These are phyloP conservation scores for Mythimna loreyi DNA, from an alignment of 2,888 invertebrate species.

Conservation along the genomic window DNA sequence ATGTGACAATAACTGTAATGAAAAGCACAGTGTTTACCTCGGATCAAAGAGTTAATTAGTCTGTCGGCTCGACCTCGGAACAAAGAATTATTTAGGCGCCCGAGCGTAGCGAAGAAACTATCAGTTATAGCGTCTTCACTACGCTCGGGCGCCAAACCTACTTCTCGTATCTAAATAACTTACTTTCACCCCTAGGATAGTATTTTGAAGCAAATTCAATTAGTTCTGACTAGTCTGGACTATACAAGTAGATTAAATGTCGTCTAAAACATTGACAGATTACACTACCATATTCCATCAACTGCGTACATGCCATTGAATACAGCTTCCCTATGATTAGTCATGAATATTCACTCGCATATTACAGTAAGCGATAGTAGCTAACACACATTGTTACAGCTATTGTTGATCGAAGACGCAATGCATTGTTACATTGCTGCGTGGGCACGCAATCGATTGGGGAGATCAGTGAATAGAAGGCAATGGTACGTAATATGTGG, in stretches of 20 bases:
- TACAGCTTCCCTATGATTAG: slow-evolving; percentile 33
- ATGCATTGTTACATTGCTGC: slow-evolving; percentile 36
- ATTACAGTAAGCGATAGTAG: slow-evolving; percentile 47
- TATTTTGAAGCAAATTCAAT: no score
- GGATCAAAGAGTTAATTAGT: no score
- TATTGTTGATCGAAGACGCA: slow-evolving; percentile 47
- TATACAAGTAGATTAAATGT: not conserved
- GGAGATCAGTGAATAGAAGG: slow-evolving; percentile 27
- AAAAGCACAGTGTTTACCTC: no score
- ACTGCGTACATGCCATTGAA: slow-evolving; percentile 51
- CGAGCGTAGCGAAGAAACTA: no score
- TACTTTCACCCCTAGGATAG: no score
- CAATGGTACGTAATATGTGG: slow-evolving; percentile 20
- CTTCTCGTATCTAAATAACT: no score
- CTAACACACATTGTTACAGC: slow-evolving; percentile 32
- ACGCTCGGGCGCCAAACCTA: no score
- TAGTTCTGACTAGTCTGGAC: not conserved
- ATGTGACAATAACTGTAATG: no score
- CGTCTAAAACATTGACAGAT: slow-evolving; percentile 19
- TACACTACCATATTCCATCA: slow-evolving; percentile 33
- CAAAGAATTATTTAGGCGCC: no score
- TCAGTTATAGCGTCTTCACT: no score
- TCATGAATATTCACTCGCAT: slow-evolving; percentile 60
- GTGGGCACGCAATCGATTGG: slow-evolving; percentile 31
- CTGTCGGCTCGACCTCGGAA: no score